These are phyloP conservation scores for Rhamnusium bicolor DNA, from an alignment of 2,888 invertebrate genomes.

Conservation along the genomic window DNA sequence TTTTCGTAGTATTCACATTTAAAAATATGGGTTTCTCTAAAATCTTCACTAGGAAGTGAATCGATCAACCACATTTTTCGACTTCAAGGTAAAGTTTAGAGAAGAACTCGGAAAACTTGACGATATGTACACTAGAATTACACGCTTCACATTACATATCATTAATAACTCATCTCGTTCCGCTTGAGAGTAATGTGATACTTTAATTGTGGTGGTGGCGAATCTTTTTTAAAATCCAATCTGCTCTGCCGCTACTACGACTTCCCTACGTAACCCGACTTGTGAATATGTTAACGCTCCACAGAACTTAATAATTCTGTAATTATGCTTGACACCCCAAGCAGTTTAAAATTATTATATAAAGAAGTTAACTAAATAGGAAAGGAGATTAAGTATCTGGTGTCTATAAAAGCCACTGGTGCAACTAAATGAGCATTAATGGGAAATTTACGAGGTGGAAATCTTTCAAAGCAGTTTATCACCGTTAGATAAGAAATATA, in stretches of 20 bases:
- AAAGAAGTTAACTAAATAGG: slow-evolving; percentile 10
- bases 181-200: neutral
- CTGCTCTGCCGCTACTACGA: neutral
- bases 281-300: neutral
- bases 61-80: neutral
- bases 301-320: neutral
- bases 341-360: slow-evolving; percentile 1
- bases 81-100: neutral
- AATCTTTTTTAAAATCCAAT: neutral
- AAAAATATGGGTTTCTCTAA: neutral
- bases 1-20: neutral
- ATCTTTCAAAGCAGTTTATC: neutral
- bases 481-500: neutral
- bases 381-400: slow-evolving; percentile 4
- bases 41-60: neutral
- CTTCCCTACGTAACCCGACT: neutral
- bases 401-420: neutral
- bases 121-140: neutral
- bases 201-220: neutral
- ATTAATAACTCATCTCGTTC: slow-evolving; percentile 11
- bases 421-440: slow-evolving; percentile 8
- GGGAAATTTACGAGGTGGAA: neutral
- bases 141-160: neutral
- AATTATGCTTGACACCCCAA: slow-evolving; percentile 7
- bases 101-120: neutral